These are phyloP conservation scores for Benthosema pterotum DNA, from an alignment of 2,797 vertebrate genomes.

Conservation along the genomic window DNA sequence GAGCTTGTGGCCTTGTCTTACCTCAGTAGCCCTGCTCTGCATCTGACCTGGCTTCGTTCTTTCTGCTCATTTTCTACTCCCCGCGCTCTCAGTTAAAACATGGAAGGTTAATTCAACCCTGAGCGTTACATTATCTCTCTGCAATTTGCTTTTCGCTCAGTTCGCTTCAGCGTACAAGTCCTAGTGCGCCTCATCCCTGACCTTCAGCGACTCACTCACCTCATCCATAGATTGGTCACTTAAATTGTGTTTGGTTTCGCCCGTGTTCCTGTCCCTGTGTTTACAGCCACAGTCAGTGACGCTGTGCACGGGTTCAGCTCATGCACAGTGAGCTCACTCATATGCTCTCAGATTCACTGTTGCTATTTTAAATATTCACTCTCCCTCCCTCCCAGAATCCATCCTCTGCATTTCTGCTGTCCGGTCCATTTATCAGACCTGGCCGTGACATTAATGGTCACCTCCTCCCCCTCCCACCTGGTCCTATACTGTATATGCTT, in stretches of 20 bases:
- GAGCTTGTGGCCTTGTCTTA: conserved; percentile 16
- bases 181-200: conserved; percentile 5
- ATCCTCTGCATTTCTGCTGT: no score
- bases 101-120: neutral
- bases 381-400: no score
- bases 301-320: neutral
- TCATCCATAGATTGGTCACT: conserved; percentile 13
- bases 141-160: neutral
- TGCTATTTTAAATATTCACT: no score
- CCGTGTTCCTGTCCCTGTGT: conserved; percentile 6
- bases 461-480: no score
- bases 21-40: conserved; percentile 5
- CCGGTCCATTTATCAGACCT: no score
- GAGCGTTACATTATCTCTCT: neutral
- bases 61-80: no score
- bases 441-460: no score
- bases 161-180: conserved; percentile 14
- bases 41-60: neutral
- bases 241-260: conserved; percentile 2
- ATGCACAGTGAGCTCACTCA: no score
- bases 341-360: no score
- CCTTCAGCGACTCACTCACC: conserved; percentile 3
- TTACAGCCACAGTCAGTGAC: neutral
- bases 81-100: no score
- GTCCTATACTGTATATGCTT: no score